Evolutionary conservation across 2,797 vertebrate species (phyloP).

Genomic region (Oryzias dopingdopingensis): DNA sequence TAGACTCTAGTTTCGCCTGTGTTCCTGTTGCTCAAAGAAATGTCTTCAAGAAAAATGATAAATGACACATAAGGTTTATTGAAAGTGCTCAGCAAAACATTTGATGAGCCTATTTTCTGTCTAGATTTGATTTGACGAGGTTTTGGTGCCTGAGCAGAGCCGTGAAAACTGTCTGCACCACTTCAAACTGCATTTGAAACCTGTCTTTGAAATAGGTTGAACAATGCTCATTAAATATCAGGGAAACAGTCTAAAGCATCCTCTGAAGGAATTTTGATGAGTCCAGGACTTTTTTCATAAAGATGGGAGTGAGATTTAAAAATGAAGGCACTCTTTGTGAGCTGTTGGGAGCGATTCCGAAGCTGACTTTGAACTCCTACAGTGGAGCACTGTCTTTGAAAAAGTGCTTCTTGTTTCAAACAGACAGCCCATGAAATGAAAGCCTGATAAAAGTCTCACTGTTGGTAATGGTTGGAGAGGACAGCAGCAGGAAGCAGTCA

Average conservation of each 20-base stretch:
- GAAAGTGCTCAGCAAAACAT: background rate
- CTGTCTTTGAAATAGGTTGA: conserved; percentile 42
- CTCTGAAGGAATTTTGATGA: conserved; percentile 76
- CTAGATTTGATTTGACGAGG: conserved; percentile 50
- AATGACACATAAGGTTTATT: conserved; percentile 4
- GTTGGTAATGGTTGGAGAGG: conserved; percentile 51
- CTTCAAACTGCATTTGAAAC: conserved; percentile 74
- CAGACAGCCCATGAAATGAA: conserved; percentile 62
- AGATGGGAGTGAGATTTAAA: conserved; percentile 53
- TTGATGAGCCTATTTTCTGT: conserved; percentile 19
- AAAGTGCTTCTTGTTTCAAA: conserved; percentile 63
- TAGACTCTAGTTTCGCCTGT: conserved; percentile 27
- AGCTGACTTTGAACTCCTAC: conserved; percentile 59
- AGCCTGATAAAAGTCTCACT: conserved; percentile 56
- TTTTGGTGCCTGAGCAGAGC: conserved; percentile 29
- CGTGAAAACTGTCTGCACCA: conserved; percentile 22
- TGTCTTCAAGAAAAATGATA: conserved; percentile 21
- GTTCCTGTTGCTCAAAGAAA: conserved; percentile 32
- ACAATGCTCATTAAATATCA: conserved; percentile 70
- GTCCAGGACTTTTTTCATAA: conserved; percentile 60
- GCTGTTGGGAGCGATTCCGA: conserved; percentile 35
- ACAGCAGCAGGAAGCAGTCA: conserved; percentile 30
- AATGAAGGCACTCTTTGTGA: conserved; percentile 61
- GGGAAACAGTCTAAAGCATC: conserved; percentile 64
- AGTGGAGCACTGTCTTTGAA: conserved; percentile 63